Evolutionary conservation across 2,113 vertebrate genomes (phyloP).

Genomic region (Promerops cafer): DNA sequence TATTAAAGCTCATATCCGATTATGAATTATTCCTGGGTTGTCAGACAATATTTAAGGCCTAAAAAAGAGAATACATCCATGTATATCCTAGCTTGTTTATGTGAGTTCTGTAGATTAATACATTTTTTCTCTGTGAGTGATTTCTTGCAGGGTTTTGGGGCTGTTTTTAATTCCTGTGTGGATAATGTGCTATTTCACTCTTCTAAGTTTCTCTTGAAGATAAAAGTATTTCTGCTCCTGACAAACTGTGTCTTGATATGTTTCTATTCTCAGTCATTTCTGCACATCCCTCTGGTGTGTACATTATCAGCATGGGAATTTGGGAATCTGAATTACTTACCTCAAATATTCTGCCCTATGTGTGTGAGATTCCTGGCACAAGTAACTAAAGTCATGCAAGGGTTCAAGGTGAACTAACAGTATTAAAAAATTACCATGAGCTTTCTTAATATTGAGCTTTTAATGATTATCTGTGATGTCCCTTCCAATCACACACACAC

Average conservation of each 20-base stretch:
- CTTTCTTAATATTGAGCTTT: not conserved
- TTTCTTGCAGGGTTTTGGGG: not conserved
- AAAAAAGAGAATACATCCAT: not conserved
- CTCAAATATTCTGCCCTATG: not conserved
- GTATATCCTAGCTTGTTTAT: not conserved
- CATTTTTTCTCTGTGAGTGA: not conserved
- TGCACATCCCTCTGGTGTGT: fast-evolving
- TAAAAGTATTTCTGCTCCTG: not conserved
- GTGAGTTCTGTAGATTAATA: not conserved
- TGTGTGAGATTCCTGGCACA: not conserved
- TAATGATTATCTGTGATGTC: not conserved
- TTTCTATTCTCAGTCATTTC: not conserved
- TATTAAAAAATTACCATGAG: not conserved
- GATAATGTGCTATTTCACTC: not conserved
- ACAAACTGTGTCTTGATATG: not conserved
- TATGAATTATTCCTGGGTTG: not conserved
- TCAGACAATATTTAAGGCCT: not conserved
- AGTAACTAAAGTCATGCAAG: not conserved
- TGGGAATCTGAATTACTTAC: not conserved
- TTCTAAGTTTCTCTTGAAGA: not conserved
- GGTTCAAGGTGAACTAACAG: not conserved
- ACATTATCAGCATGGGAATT: not conserved
- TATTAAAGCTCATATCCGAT: not conserved
- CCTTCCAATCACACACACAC: not conserved
- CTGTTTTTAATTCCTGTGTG: not conserved